Percentiles rank a stretch among this genome's conserved stretches.
These are phyloP conservation scores for Cherax quadricarinatus DNA, from an alignment of 1,140 invertebrate genomes.

Conservation along the genomic window DNA sequence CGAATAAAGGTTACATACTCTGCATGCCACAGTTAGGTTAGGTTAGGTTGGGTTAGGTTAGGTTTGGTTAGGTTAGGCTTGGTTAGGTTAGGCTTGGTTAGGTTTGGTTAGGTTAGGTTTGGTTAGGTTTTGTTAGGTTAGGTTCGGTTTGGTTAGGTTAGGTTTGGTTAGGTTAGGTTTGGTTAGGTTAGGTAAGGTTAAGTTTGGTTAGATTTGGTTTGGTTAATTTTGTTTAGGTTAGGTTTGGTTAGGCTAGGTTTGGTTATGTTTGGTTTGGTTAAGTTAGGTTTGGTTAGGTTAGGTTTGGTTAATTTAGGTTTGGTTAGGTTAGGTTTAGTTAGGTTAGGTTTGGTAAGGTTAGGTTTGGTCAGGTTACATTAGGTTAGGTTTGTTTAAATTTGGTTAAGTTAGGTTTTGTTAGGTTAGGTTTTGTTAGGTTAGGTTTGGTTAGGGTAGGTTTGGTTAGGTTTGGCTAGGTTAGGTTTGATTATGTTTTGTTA, in stretches of 20 bases:
- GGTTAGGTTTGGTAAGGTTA: not conserved
- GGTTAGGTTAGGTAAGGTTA: conserved; percentile 30
- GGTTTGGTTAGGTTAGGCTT: no score
- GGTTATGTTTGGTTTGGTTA: conserved; percentile 34
- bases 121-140: no score
- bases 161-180: no score
- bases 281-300: conserved; percentile 20
- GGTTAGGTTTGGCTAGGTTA: conserved; percentile 16
- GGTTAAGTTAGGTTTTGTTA: conserved; percentile 10
- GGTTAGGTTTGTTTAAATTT: conserved; percentile 18
- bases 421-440: conserved; percentile 14
- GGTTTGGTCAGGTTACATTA: conserved; percentile 25
- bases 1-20: no score
- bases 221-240: no score
- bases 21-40: no score
- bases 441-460: conserved; percentile 32
- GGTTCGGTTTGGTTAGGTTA: no score
- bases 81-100: no score
- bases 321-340: conserved; percentile 9
- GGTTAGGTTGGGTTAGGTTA: no score
- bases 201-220: no score
- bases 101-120: no score
- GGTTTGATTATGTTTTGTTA: conserved; percentile 3
- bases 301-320: conserved; percentile 28
- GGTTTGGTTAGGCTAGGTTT: conserved; percentile 19